A percentile compares a stretch with the other conserved stretches of the same genome.
phyloP scores from a whole-genome alignment of 1,140 invertebrate genomes.

The Zaprionus vittiger region DNA sequence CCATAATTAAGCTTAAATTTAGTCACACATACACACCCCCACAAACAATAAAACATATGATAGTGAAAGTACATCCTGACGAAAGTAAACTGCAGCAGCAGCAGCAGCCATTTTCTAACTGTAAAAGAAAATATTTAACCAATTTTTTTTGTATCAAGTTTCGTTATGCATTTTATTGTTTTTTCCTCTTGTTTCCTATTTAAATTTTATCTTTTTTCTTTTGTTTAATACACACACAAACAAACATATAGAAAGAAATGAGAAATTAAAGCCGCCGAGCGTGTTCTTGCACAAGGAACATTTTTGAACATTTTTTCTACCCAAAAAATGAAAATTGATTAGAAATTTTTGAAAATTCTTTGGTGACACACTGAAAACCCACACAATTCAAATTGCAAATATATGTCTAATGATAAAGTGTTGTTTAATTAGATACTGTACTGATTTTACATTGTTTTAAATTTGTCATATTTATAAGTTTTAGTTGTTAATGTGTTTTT shows the following conservation, averaged over 20 bases:
- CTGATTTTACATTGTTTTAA: slow-evolving; percentile 82
- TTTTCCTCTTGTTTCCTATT: slow-evolving; percentile 36
- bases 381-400: slow-evolving; percentile 75
- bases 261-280: slow-evolving; percentile 59
- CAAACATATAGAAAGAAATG: slow-evolving; percentile 32
- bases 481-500: slow-evolving; percentile 81
- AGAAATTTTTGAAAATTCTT: slow-evolving; percentile 37
- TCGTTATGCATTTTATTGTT: slow-evolving; percentile 47
- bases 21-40: slow-evolving; percentile 62
- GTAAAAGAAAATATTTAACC: slow-evolving; percentile 54
- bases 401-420: slow-evolving; percentile 69
- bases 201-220: slow-evolving; percentile 49
- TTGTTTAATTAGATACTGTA: slow-evolving; percentile 81
- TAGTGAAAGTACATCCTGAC: slow-evolving; percentile 53
- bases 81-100: slow-evolving; percentile 66
- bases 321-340: neutral
- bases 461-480: slow-evolving; percentile 77
- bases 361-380: slow-evolving; percentile 24
- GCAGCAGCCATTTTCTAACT: slow-evolving; percentile 76
- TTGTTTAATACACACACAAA: slow-evolving; percentile 70
- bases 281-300: slow-evolving; percentile 53
- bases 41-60: slow-evolving; percentile 53
- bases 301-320: slow-evolving; percentile 38
- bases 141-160: slow-evolving; percentile 61
- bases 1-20: slow-evolving; percentile 80